Evolutionary conservation across 1,140 invertebrate species (phyloP).

Genomic region (Araneus ventricosus): DNA sequence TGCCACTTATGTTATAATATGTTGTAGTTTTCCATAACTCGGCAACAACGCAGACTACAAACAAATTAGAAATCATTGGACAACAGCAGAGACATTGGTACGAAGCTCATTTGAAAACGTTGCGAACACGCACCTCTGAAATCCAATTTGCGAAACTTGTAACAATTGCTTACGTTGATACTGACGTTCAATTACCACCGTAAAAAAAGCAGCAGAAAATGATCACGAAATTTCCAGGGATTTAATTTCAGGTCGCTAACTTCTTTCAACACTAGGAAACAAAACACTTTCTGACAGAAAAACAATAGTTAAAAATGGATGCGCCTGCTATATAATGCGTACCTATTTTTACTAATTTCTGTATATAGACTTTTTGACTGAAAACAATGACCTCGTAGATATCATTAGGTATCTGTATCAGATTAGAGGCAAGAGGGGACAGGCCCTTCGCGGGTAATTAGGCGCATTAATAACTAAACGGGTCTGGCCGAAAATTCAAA

Average conservation of each 20-base stretch:
- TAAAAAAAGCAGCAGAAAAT: background rate
- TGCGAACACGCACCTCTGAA: background rate
- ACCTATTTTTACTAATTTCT: background rate
- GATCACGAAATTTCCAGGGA: background rate
- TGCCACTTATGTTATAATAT: too few species aligned
- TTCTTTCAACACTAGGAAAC: background rate
- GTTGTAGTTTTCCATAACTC: too few species aligned
- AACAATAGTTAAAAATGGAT: slow-evolving; percentile 49
- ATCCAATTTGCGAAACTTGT: background rate
- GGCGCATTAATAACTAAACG: slow-evolving; percentile 58
- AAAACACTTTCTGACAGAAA: background rate
- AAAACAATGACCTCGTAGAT: background rate
- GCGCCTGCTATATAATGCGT: slow-evolving; percentile 4
- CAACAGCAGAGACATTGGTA: too few species aligned
- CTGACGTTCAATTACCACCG: background rate
- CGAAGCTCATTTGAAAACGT: background rate
- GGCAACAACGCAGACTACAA: too few species aligned
- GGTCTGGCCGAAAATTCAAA: background rate
- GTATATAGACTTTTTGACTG: background rate
- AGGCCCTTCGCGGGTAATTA: slow-evolving; percentile 37
- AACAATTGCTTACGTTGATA: background rate
- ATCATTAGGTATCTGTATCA: background rate
- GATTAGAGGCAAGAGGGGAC: background rate
- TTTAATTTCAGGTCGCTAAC: background rate
- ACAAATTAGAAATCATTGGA: too few species aligned